Evolutionary conservation across 2,888 invertebrate genomes (phyloP), one percentile per base, ranked within the genome.

Genomic region (Pecten maximus): DNA sequence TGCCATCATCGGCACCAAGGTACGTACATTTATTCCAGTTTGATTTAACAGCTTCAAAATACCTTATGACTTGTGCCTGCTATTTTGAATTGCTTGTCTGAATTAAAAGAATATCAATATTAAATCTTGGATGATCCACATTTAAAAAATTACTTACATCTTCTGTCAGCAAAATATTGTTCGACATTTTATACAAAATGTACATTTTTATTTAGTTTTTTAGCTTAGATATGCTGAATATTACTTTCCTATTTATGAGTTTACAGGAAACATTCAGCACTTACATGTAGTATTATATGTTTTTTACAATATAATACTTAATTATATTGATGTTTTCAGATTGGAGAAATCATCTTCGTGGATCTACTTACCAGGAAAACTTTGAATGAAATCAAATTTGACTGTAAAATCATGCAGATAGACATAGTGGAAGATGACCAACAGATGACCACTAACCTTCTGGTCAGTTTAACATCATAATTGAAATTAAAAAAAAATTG

Each of bases 341-440:
- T 95, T 88, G 98, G 98, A 40, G 97, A 97, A 94, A 97, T 98
- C 93, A 97, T 97, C 93, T 98, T 98, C 96, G 97, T 98, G 93
- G 98, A 98, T 95, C 97, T 98, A 93, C 98, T 98, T 92, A 98
- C 97, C 93, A 98, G 98, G 92, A 97, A 97, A 93, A 97, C 98
- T 95, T 97, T 98, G 91, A 98, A 98, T 50, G 97, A 97, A 93
- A 98, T 98, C 91, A 97, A 97, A 95, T 97, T 98, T 88, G 97
- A 97, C 91, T 98, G 98, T 90, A 97, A 97, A 94, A 97, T 98
- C 91, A 97, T 97, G 89, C 97, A 97, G 92, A 96, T 98, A 90
- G 97, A 98, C 95, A 97, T 98, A 93, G 98, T 98, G 96, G 98
- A 98, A 95, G 98, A 98, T 97, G 98, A 98, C 95, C 97, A 94